These are phyloP conservation scores for Mythimna albipuncta DNA, from an alignment of 2,888 invertebrate species.

Conservation along the genomic window DNA sequence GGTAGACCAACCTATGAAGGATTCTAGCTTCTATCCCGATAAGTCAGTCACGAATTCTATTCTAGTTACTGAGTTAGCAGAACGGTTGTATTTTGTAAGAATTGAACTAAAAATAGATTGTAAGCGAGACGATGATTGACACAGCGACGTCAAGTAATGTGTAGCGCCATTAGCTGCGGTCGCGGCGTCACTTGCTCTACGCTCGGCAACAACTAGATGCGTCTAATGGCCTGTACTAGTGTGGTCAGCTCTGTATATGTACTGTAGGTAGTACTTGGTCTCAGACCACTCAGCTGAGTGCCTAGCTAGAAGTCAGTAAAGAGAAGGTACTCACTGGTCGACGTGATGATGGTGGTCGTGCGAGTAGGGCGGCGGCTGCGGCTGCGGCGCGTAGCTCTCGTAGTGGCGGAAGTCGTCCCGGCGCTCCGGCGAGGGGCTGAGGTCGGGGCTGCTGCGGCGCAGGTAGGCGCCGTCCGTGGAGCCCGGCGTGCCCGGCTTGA, in stretches of 20 bases:
- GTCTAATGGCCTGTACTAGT: background rate
- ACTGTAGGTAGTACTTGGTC: background rate
- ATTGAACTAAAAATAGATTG: constrained; percentile 43
- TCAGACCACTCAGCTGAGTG: background rate
- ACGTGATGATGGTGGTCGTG: constrained; percentile 81
- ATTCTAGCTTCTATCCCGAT: background rate
- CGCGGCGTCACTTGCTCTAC: constrained; percentile 30
- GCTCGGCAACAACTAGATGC: background rate
- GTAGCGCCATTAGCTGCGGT: constrained; percentile 55
- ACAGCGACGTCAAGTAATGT: constrained; percentile 57
- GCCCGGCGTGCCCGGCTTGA: constrained; percentile 72
- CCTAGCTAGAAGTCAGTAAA: background rate
- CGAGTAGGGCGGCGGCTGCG: constrained; percentile 77
- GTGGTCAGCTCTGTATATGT: background rate
- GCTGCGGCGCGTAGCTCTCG: constrained; percentile 79
- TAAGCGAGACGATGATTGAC: constrained; percentile 12
- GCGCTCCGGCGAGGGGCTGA: constrained; percentile 80
- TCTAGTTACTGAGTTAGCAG: background rate
- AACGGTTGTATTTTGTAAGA: constrained; percentile 15
- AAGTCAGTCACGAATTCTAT: background rate
- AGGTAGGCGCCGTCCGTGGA: constrained; percentile 80
- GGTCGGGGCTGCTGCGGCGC: constrained; percentile 80
- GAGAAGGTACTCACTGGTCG: constrained; percentile 78
- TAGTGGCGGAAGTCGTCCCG: constrained; percentile 84
- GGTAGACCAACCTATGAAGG: background rate